These are phyloP conservation scores for Drosophila sproati DNA, from an alignment of 1,140 invertebrate genomes.

Conservation along the genomic window DNA sequence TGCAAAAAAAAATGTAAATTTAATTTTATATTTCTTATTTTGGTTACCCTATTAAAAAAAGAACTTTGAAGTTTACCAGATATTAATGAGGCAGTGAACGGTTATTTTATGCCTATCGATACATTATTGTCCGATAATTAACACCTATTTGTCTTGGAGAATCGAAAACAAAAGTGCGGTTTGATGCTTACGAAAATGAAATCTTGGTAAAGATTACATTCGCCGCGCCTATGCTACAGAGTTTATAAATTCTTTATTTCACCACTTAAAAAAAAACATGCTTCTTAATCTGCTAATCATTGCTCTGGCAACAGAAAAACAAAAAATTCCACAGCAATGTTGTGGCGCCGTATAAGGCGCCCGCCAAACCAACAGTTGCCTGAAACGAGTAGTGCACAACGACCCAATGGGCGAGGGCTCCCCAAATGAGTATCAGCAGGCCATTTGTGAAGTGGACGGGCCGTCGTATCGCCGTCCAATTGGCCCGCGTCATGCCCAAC, in stretches of 20 bases:
- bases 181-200: neutral
- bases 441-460: slow-evolving; percentile 81
- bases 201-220: neutral
- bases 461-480: slow-evolving; percentile 75
- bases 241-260: slow-evolving; percentile 4
- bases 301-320: slow-evolving; percentile 74
- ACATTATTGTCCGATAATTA: slow-evolving; percentile 1
- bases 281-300: slow-evolving; percentile 43
- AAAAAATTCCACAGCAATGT: slow-evolving; percentile 77
- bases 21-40: neutral
- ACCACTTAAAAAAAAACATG: neutral
- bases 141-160: neutral
- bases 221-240: neutral
- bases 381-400: slow-evolving; percentile 77
- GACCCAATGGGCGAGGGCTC: slow-evolving; percentile 76
- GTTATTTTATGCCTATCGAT: neutral
- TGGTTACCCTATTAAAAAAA: neutral
- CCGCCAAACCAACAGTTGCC: slow-evolving; percentile 74
- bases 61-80: neutral
- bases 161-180: slow-evolving; percentile 9
- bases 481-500: slow-evolving; percentile 77
- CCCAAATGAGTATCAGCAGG: slow-evolving; percentile 77
- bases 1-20: neutral
- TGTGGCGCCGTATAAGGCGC: slow-evolving; percentile 61
- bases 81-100: neutral